Base-by-base conservation (phyloP, 2,888 invertebrate species). In the Tineola bisselliella region DNA sequence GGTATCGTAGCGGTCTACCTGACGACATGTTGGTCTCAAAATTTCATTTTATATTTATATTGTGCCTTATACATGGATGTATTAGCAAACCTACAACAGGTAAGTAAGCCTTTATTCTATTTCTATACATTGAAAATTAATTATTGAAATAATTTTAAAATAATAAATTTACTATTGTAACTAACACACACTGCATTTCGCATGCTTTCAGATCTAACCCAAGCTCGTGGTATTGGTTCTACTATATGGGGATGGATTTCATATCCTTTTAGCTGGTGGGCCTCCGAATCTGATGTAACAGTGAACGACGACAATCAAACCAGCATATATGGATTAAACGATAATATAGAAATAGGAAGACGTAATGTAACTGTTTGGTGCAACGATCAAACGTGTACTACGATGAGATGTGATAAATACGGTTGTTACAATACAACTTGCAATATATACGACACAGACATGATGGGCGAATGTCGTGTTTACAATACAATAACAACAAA, bases 351-450 rank as follows among this genome's bases (percentile, higher is more conserved):
- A 63, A 70, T 84, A 30, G 74, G 71, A 5, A 77, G 70, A 59
- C 76, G 73, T 43, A 84, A 82, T 64, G 76, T 86, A 1, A 81
- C 82, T 1, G 76, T 87, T 11, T 81, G 76, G 79, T 88, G 88
- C 66, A 80, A 84, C 68, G 86, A 87, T 44, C 87, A 88, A 69
- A 87, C 77, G 3, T 88, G 88, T 64, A 87, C 80, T 1, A 87
- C 82, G 6, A 78, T 78, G 75, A 81, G 75, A 64, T 87, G 88
- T 65, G 75, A 80, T 62, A 75, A 69, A 62, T 67, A 66, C 13
- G 76, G 76, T 5, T 88, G 88, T 66, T 72, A 66, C 10, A 84
- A 84, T 62, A 68, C 76, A 44, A 81, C 83, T 8, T 88, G 88
- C 65, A 87, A 76, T 63, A 77, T 87, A 66, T 87, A 88, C 66